Evolutionary conservation across 2,113 vertebrate genomes (phyloP).

Genomic region (Prochilodus magdalenae): DNA sequence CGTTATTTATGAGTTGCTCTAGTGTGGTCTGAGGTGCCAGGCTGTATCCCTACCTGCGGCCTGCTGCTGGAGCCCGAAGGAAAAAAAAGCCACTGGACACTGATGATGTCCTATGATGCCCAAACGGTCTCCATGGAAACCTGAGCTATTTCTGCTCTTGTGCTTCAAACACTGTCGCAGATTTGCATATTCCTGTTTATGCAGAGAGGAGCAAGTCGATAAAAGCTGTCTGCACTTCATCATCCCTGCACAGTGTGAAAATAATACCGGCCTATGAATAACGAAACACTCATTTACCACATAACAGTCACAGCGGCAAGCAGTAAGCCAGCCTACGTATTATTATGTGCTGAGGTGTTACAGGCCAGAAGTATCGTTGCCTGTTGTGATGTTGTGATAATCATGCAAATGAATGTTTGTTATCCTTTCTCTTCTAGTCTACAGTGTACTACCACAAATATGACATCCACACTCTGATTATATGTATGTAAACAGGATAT

Average conservation of each 20-base stretch:
- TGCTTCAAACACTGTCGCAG: slow-evolving; percentile 42
- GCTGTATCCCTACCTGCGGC: background rate
- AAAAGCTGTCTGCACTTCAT: slow-evolving; percentile 6
- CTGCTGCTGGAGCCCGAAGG: slow-evolving; percentile 15
- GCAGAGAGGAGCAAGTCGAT: slow-evolving; percentile 27
- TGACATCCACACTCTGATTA: background rate
- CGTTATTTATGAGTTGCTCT: no score
- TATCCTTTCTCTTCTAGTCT: no score
- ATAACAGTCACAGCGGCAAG: background rate
- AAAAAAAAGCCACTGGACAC: slow-evolving; percentile 35
- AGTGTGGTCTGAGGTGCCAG: background rate
- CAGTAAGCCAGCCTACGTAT: background rate
- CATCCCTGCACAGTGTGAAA: slow-evolving; percentile 7
- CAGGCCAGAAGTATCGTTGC: no score
- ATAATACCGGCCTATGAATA: background rate
- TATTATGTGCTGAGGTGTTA: background rate
- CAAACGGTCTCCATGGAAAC: slow-evolving; percentile 59
- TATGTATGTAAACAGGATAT: background rate
- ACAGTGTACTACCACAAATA: no score
- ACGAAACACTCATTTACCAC: background rate
- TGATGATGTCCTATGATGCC: slow-evolving; percentile 44
- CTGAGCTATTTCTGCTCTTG: slow-evolving; percentile 54
- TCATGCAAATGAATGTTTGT: no score
- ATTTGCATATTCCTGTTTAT: slow-evolving; percentile 55
- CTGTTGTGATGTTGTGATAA: no score